These are phyloP conservation scores for Phodopus roborovskii DNA, from an alignment of 2,113 vertebrate species.

Conservation along the genomic window DNA sequence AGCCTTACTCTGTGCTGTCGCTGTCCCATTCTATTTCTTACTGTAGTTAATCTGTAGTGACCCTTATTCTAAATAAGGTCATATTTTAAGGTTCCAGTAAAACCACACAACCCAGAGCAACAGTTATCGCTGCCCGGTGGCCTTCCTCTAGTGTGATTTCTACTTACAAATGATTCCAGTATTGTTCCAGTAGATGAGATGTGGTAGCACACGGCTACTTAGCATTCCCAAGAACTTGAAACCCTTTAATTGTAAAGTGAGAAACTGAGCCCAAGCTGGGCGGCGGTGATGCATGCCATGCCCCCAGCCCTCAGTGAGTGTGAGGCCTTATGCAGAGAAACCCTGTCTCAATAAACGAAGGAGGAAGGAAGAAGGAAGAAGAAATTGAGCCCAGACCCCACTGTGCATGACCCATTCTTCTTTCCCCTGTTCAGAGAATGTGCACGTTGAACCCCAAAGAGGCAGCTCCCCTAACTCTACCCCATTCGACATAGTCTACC, in stretches of 20 bases:
- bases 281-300: too few relatives aligned
- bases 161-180: neutral
- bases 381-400: neutral
- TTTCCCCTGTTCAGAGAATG: neutral
- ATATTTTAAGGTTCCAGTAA: neutral
- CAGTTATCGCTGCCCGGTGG: too few relatives aligned
- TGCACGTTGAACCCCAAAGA: neutral
- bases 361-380: too few relatives aligned
- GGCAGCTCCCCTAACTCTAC: neutral
- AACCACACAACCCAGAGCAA: neutral
- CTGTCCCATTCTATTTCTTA: neutral
- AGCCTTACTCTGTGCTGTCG: neutral
- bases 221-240: neutral
- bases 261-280: too few relatives aligned
- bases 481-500: neutral
- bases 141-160: neutral
- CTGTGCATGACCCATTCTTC: neutral
- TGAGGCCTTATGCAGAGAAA: too few relatives aligned
- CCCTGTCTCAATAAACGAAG: too few relatives aligned
- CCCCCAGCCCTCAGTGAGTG: too few relatives aligned
- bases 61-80: neutral
- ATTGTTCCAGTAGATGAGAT: neutral
- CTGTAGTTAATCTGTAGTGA: neutral
- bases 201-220: too few relatives aligned
- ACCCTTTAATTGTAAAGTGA: neutral